Percentiles rank a stretch among this genome's conserved stretches.
phyloP scores from a whole-genome alignment of 2,888 invertebrate genomes.

The Diaprepes abbreviatus region DNA sequence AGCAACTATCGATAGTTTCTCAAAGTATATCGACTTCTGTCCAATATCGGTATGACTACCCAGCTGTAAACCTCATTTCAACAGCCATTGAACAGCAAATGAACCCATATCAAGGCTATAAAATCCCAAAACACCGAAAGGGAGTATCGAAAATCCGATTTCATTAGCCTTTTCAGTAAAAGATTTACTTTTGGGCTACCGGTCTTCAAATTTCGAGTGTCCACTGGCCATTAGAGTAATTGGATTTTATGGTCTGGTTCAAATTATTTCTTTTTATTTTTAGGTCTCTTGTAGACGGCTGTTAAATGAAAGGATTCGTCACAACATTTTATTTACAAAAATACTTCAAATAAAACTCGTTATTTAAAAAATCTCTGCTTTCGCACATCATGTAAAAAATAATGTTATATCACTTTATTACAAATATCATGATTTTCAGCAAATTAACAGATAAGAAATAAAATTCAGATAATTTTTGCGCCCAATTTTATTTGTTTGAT shows the following conservation, averaged over 20 bases:
- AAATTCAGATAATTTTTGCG: too few species aligned
- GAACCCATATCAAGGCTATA: slow-evolving; percentile 35
- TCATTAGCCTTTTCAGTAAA: slow-evolving; percentile 42
- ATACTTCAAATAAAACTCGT: too few species aligned
- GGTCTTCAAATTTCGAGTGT: slow-evolving; percentile 41
- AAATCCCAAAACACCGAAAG: slow-evolving; percentile 61
- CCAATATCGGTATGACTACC: background rate
- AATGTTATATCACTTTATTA: too few species aligned
- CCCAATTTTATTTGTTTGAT: too few species aligned
- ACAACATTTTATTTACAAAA: too few species aligned
- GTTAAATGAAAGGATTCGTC: background rate
- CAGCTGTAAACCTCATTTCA: slow-evolving; percentile 7
- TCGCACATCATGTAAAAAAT: too few species aligned
- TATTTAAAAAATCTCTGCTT: too few species aligned
- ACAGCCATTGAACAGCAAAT: slow-evolving; percentile 22
- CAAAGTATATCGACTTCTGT: background rate
- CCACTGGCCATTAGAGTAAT: slow-evolving; percentile 44
- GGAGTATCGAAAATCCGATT: slow-evolving; percentile 59
- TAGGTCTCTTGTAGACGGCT: slow-evolving; percentile 1
- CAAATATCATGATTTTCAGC: too few species aligned
- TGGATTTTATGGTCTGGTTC: slow-evolving; percentile 41
- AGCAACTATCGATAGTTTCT: too few species aligned
- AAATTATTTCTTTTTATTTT: slow-evolving; percentile 15
- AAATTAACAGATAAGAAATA: too few species aligned
- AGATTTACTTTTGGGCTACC: slow-evolving; percentile 43